These are phyloP conservation scores for Acanthosepion pharaonis DNA, from an alignment of 2,888 invertebrate genomes.

Conservation along the genomic window DNA sequence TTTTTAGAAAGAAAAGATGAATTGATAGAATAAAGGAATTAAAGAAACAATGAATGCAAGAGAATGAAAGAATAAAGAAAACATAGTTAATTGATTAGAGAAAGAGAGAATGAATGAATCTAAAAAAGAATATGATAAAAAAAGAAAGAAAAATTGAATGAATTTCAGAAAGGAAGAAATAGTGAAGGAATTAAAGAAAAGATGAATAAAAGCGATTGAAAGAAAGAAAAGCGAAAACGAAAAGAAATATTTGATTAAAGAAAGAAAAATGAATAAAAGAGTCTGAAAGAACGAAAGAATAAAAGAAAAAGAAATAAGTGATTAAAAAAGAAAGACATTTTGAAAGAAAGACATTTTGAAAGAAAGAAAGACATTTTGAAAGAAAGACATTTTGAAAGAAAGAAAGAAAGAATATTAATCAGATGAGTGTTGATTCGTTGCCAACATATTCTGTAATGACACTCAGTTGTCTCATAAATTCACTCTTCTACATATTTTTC, in stretches of 20 bases:
- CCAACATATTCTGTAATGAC: neutral
- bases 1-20: too few relatives aligned
- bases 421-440: neutral
- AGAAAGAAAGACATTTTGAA: neutral
- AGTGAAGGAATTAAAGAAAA: neutral
- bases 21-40: too few relatives aligned
- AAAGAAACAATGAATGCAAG: too few relatives aligned
- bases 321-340: neutral
- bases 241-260: neutral
- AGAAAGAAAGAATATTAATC: neutral
- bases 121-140: neutral
- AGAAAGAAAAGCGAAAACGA: neutral
- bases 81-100: neutral
- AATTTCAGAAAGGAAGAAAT: neutral
- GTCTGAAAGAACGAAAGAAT: neutral
- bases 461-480: neutral
- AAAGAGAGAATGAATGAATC: neutral
- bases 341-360: neutral
- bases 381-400: neutral
- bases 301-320: neutral
- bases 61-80: neutral
- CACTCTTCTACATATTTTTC: neutral
- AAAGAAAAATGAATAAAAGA: neutral
- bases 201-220: neutral
- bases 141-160: neutral